Percentiles rank a stretch among this genome's conserved stretches.
Conservation (phyloP, 2,797 vertebrate species). For the Lycodopsis pacificus region DNA sequence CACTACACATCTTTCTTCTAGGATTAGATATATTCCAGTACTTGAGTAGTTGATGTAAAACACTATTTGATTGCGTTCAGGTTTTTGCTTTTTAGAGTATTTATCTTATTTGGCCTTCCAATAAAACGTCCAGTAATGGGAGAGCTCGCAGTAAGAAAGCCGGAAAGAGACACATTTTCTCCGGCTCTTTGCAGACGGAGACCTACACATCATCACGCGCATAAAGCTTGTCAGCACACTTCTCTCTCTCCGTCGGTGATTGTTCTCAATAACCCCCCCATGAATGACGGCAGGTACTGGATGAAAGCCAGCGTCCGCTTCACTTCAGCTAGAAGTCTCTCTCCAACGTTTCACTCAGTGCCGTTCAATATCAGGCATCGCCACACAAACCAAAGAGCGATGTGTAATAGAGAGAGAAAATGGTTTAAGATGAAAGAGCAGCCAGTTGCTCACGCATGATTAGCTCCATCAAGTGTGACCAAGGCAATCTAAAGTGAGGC, state of each 20-base stretch:
- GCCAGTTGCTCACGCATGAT: constrained; percentile 28
- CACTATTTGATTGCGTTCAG: background rate
- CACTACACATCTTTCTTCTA: background rate
- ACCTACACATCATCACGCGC: constrained; percentile 56
- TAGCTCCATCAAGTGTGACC: constrained; percentile 48
- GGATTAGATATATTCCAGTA: background rate
- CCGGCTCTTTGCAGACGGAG: constrained; percentile 48
- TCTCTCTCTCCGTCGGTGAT: constrained; percentile 57
- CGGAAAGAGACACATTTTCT: constrained; percentile 65
- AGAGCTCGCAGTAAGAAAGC: constrained; percentile 41
- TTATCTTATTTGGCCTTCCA: constrained; percentile 41
- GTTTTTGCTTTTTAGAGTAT: constrained; percentile 26
- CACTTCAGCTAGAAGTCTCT: constrained; percentile 55
- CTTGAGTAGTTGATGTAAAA: constrained; percentile 1
- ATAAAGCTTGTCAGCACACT: constrained; percentile 70
- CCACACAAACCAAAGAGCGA: constrained; percentile 47
- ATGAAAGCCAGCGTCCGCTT: constrained; percentile 66
- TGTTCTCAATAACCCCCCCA: constrained; percentile 65
- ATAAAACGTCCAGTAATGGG: constrained; percentile 30
- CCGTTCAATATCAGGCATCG: constrained; percentile 62
- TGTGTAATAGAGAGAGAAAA: constrained; percentile 37
- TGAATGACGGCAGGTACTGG: constrained; percentile 71
- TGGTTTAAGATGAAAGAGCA: constrained; percentile 45
- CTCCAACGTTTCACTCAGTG: constrained; percentile 60
- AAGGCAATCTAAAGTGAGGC: constrained; percentile 32